Base-by-base conservation (phyloP, 2,113 vertebrate genomes). In the Burhinus bistriatus region DNA sequence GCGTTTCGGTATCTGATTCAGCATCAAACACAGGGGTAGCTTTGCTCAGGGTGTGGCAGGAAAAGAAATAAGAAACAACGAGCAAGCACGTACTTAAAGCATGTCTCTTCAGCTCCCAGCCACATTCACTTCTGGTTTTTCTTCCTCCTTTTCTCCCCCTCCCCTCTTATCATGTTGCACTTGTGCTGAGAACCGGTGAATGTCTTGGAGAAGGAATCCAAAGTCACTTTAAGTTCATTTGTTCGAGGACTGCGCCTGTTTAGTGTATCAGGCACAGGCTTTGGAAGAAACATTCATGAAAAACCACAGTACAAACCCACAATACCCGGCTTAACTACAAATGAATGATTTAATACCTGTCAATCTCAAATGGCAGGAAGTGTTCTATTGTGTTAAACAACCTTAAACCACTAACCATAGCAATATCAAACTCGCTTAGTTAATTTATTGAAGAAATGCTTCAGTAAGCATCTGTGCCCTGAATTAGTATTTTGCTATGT, bases 11-110 rank as follows among this genome's bases (percentile, higher is more conserved):
- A 20, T 80, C 83, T 54, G 38, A 87, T 90, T 84, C 89, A 70
- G 87, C 78, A 77, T 38, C 81, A 71, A 83, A 61, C 4, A 13
- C 36, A 57, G 83, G 0, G 12, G 27, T 62, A 58, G 57, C 42
- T 95, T 96, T 80, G 68, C 29, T 73, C 79, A 68, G 93, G 96
- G 93, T 77, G 93, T 55, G 93, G 89, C 94, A 80, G 71, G 86
- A 90, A 85, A 96, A 83, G 62, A 89, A 94, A 36, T 12, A 30
- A 61, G 44, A 91, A 94, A 59, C 38, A 57, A 47, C 68, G 79
- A 77, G 12, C 25, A 32, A 73, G 26, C 2, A 25, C 49, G 0
- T 4, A 47, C 23, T 87, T 5, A 4, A 68, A 52, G 5, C 9
- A 14, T 0, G 0, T 83, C 79, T 76, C 32, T 64, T 68, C 57